Evolutionary conservation across 2,888 invertebrate species (phyloP).

Genomic region (Microctonus aethiopoides): DNA sequence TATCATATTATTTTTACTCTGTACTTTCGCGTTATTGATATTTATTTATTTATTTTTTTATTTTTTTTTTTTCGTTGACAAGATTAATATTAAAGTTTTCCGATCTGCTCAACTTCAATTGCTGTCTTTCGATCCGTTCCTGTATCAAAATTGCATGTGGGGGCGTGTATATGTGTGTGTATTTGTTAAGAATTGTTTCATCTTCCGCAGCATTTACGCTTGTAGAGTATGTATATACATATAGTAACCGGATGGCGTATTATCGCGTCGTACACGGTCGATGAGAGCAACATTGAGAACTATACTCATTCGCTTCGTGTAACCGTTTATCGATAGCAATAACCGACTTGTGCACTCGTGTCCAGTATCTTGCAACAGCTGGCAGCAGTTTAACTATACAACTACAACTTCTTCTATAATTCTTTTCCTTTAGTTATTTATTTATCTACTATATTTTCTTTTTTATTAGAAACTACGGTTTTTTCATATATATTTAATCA

Average conservation of each 20-base stretch:
- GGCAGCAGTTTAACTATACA: slow-evolving; percentile 33
- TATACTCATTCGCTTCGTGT: slow-evolving; percentile 38
- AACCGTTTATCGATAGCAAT: slow-evolving; percentile 59
- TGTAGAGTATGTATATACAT: neutral
- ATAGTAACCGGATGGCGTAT: slow-evolving; percentile 12
- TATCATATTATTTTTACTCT: neutral
- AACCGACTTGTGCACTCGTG: slow-evolving; percentile 41
- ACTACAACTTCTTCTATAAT: slow-evolving; percentile 31
- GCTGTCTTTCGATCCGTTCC: neutral
- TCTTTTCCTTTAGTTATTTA: slow-evolving; percentile 5
- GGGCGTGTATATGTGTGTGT: neutral
- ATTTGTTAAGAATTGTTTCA: slow-evolving; percentile 14
- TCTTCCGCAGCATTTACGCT: slow-evolving; percentile 22
- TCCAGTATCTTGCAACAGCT: slow-evolving; percentile 36
- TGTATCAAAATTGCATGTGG: neutral
- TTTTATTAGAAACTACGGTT: slow-evolving; percentile 40
- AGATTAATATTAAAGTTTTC: neutral
- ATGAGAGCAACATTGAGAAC: slow-evolving; percentile 26
- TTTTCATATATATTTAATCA: too few relatives aligned
- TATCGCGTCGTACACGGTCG: slow-evolving; percentile 12
- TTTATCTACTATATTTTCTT: slow-evolving; percentile 33
- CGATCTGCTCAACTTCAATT: neutral
- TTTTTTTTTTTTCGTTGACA: neutral
- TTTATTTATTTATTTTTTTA: neutral
- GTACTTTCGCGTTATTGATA: too few relatives aligned